Evolutionary conservation across 2,888 invertebrate species (phyloP).

Genomic region (Pharmacophagus antenor): DNA sequence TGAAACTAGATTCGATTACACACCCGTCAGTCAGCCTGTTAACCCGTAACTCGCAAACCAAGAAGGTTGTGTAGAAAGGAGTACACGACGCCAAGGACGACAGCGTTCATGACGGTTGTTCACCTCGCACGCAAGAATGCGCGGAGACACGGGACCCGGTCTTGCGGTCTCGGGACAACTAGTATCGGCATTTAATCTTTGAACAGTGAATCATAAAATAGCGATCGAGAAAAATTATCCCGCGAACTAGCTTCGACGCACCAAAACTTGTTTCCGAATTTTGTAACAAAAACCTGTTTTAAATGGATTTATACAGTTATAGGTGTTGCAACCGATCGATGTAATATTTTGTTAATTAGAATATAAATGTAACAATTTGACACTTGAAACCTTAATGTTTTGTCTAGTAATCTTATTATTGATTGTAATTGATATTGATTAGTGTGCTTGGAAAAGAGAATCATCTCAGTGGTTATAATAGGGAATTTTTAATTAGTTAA

Average conservation of each 20-base stretch:
- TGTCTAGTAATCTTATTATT: constrained; percentile 1
- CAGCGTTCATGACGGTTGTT: constrained; percentile 67
- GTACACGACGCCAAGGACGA: constrained; percentile 70
- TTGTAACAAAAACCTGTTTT: constrained; percentile 23
- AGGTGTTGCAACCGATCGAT: constrained; percentile 18
- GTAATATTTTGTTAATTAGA: constrained; percentile 14
- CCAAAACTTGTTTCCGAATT: constrained; percentile 21
- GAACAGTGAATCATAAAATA: constrained; percentile 32
- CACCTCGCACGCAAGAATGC: constrained; percentile 69
- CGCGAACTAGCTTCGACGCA: constrained; percentile 7
- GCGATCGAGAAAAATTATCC: constrained; percentile 20
- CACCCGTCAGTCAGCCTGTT: constrained; percentile 9
- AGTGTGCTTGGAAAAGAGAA: not conserved
- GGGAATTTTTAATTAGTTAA: too few relatives aligned
- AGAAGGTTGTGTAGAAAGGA: constrained; percentile 66
- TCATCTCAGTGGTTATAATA: not conserved
- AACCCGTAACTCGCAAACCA: constrained; percentile 8
- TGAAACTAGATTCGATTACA: constrained; percentile 1
- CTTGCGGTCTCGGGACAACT: constrained; percentile 57
- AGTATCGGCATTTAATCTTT: constrained; percentile 36
- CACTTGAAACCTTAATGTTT: constrained; percentile 9
- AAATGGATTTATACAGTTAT: constrained; percentile 24
- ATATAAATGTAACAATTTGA: constrained; percentile 11
- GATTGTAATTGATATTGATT: constrained; percentile 3
- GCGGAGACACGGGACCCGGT: constrained; percentile 55